Evolutionary conservation across 2,888 invertebrate genomes (phyloP).

Genomic region (Aspidiotus destructor): DNA sequence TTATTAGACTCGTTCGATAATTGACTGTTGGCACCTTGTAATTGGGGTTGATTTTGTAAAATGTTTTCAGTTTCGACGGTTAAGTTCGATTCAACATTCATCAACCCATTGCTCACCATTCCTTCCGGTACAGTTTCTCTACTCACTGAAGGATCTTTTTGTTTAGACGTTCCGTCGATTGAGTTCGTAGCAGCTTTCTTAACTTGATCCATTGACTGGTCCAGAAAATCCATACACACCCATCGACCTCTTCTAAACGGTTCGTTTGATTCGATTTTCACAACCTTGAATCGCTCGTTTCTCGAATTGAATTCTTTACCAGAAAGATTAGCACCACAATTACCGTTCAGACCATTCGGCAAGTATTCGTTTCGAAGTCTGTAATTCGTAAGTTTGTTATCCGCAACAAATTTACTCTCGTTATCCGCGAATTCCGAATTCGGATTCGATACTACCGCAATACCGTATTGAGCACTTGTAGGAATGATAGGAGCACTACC

Average conservation of each 20-base stretch:
- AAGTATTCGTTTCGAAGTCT: conserved; percentile 32
- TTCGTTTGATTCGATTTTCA: conserved; percentile 91
- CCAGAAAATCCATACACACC: conserved; percentile 90
- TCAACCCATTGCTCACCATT: conserved; percentile 14
- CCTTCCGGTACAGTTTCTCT: conserved; percentile 12
- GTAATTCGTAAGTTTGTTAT: conserved; percentile 48
- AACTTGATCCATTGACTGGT: conserved; percentile 55
- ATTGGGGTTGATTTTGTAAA: background rate
- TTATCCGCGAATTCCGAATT: conserved; percentile 41
- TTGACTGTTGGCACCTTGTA: conserved; percentile 7
- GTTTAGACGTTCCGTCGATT: conserved; percentile 3
- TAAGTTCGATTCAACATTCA: conserved; percentile 13
- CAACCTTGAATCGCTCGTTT: conserved; percentile 83
- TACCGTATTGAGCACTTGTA: conserved; percentile 71
- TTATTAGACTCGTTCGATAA: conserved; percentile 9
- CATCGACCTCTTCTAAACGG: conserved; percentile 85
- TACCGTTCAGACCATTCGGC: conserved; percentile 33
- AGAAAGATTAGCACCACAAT: conserved; percentile 29
- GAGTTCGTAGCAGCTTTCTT: conserved; percentile 10
- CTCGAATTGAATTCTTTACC: conserved; percentile 48
- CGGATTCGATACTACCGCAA: conserved; percentile 61
- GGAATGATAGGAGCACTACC: conserved; percentile 72
- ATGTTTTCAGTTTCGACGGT: background rate
- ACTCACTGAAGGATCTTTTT: conserved; percentile 11
- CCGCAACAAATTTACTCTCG: conserved; percentile 17